Percentiles rank a stretch among this genome's conserved stretches.
These are phyloP conservation scores for Cephus spinipes DNA, from an alignment of 2,888 invertebrate genomes.

Conservation along the genomic window DNA sequence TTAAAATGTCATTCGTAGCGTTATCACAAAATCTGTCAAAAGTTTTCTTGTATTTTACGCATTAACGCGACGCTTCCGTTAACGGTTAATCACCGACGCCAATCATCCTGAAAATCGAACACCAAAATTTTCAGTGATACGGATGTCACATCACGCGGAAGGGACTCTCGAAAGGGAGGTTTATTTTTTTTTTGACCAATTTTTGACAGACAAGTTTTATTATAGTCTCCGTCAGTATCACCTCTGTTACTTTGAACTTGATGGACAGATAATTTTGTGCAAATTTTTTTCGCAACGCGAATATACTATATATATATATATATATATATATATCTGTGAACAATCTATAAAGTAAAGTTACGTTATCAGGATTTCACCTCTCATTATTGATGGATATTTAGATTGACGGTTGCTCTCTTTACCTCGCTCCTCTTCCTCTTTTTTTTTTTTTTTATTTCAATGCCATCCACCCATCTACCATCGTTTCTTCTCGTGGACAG, in stretches of 20 bases:
- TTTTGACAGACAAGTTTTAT: background rate
- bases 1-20: background rate
- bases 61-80: background rate
- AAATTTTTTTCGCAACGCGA: background rate
- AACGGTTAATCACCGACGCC: constrained; percentile 36
- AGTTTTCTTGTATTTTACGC: constrained; percentile 32
- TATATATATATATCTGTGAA: background rate
- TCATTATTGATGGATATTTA: constrained; percentile 21
- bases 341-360: background rate
- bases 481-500: constrained; percentile 10
- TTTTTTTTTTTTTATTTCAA: background rate
- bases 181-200: background rate
- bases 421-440: constrained; percentile 2
- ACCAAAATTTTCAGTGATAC: background rate
- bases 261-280: background rate
- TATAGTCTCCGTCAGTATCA: background rate
- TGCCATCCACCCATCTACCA: constrained; percentile 7
- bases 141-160: background rate
- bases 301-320: background rate
- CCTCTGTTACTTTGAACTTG: background rate
- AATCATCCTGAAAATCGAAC: constrained; percentile 1
- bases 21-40: constrained; percentile 13
- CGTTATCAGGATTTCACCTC: constrained; percentile 2
- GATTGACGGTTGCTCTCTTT: constrained; percentile 15
- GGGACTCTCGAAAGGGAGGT: background rate